A percentile compares a stretch with the other conserved stretches of the same genome.
Evolutionary conservation across 2,888 invertebrate genomes (phyloP).

Genomic region (Tortricodes alternella): DNA sequence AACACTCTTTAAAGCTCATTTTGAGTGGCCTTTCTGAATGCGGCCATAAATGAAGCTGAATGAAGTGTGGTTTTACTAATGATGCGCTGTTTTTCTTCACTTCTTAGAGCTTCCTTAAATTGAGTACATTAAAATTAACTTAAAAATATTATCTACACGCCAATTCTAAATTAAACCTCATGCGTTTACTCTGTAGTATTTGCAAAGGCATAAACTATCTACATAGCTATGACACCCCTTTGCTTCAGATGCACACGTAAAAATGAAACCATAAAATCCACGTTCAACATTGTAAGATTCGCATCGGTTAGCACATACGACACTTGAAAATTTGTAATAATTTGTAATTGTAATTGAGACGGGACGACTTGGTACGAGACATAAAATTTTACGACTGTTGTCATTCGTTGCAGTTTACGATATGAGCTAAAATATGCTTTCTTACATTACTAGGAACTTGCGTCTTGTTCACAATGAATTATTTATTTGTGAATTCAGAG

Average conservation of each 20-base stretch:
- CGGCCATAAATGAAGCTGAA: too few species aligned
- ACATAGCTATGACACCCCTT: background rate
- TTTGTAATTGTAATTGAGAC: slow-evolving; percentile 81
- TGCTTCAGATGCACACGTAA: slow-evolving; percentile 1
- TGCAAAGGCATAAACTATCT: background rate
- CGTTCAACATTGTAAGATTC: slow-evolving; percentile 51
- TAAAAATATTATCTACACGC: too few species aligned
- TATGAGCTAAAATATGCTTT: slow-evolving; percentile 72
- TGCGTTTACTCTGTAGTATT: too few species aligned
- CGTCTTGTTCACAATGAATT: slow-evolving; percentile 68
- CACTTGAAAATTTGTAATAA: slow-evolving; percentile 74
- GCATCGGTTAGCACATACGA: slow-evolving; percentile 51
- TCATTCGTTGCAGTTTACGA: slow-evolving; percentile 75
- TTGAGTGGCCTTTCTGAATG: too few species aligned
- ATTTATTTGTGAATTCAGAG: slow-evolving; percentile 71
- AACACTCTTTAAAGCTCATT: too few species aligned
- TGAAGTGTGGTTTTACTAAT: too few species aligned
- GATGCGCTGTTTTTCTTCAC: too few species aligned
- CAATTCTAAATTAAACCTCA: too few species aligned
- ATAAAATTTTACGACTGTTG: slow-evolving; percentile 77
- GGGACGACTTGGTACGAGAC: slow-evolving; percentile 60
- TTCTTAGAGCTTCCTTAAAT: too few species aligned
- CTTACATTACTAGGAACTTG: slow-evolving; percentile 67
- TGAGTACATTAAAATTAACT: too few species aligned
- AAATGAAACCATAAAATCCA: slow-evolving; percentile 40